These are phyloP conservation scores for Panagrolaimus sp. DNA, from an alignment of 1,140 invertebrate species.

Conservation along the genomic window DNA sequence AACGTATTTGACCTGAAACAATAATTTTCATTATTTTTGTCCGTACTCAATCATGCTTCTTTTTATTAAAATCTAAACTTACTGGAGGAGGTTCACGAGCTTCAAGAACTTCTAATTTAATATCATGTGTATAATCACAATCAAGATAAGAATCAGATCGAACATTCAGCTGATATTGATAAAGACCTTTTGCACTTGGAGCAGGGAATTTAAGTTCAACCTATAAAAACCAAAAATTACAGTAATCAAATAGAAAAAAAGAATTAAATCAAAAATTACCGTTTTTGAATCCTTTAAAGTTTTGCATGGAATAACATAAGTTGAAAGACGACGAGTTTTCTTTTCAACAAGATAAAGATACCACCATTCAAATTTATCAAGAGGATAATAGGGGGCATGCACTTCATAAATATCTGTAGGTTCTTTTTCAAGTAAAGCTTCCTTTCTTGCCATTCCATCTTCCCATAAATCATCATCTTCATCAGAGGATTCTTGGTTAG, in stretches of 20 bases:
- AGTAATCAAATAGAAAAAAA: background rate
- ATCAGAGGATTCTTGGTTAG: slow-evolving; percentile 21
- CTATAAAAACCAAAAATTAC: slow-evolving; percentile 64
- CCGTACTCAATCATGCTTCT: too few species aligned
- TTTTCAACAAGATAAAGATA: slow-evolving; percentile 95
- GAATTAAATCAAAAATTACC: slow-evolving; percentile 41
- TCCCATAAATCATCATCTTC: slow-evolving; percentile 42
- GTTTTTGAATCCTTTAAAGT: slow-evolving; percentile 64
- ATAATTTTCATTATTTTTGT: too few species aligned
- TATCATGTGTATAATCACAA: slow-evolving; percentile 60
- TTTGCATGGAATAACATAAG: slow-evolving; percentile 79
- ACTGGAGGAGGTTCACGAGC: background rate
- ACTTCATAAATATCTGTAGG: slow-evolving; percentile 77
- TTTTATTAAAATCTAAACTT: too few species aligned
- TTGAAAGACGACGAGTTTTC: slow-evolving; percentile 80
- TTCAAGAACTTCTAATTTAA: slow-evolving; percentile 45
- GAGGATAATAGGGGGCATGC: slow-evolving; percentile 89
- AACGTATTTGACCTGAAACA: slow-evolving; percentile 48
- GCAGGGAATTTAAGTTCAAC: slow-evolving; percentile 91
- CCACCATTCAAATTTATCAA: slow-evolving; percentile 98
- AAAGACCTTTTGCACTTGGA: slow-evolving; percentile 81
- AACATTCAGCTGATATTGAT: slow-evolving; percentile 86
- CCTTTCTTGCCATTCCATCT: slow-evolving; percentile 41
- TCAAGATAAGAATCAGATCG: slow-evolving; percentile 83
- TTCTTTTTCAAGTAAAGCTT: slow-evolving; percentile 62